Evolutionary conservation across 2,113 vertebrate species (phyloP).

Genomic region (Peromyscus leucopus): DNA sequence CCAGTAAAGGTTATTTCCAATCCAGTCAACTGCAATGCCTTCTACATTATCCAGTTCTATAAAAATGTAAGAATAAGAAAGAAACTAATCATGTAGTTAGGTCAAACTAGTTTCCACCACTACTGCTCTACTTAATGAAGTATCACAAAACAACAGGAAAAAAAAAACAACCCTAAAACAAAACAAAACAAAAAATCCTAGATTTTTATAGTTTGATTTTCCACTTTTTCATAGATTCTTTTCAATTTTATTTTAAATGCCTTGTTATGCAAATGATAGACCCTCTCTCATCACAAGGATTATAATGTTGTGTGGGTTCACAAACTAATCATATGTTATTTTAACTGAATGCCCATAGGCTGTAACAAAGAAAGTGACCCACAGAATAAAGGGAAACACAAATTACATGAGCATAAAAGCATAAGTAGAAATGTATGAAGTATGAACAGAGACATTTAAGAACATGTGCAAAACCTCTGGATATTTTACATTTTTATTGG

Average conservation of each 20-base stretch:
- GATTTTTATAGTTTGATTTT: background rate
- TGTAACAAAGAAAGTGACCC: background rate
- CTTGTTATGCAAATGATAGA: background rate
- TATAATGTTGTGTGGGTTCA: background rate
- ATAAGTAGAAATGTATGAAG: background rate
- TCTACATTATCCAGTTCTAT: conserved; percentile 98
- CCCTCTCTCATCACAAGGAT: background rate
- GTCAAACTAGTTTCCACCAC: background rate
- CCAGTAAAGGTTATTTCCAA: conserved; percentile 98
- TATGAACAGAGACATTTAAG: background rate
- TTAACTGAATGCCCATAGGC: background rate
- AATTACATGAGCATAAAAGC: background rate
- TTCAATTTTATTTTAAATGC: background rate
- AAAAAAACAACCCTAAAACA: background rate
- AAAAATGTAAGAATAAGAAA: background rate
- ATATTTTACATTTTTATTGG: conserved; percentile 11
- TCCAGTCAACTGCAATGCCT: conserved; percentile 99
- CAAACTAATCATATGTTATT: background rate
- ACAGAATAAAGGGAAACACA: background rate
- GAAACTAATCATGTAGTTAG: background rate
- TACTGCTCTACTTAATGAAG: background rate
- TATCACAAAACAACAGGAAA: background rate
- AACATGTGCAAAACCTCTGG: background rate
- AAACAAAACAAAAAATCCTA: background rate
- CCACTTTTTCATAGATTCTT: background rate